Conservation (phyloP, 1,140 invertebrate genomes). For the Kradibia gibbosae region DNA sequence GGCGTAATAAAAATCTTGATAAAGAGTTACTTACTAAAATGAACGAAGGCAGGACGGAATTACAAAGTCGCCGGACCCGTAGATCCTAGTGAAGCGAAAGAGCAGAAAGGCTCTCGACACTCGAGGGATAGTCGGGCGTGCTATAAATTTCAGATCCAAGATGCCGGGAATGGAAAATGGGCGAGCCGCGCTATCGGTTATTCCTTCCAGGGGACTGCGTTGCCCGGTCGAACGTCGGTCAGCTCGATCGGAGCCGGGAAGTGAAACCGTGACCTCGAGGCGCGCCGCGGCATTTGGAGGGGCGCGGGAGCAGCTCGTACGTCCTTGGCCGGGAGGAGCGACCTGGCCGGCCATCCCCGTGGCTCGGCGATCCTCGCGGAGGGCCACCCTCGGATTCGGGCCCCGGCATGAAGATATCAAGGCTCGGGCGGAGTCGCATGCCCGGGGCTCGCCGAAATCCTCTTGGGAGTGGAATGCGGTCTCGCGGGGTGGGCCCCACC, state of each 20-base stretch:
- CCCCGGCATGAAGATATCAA: conserved; percentile 41
- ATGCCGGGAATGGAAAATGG: background rate
- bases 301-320: background rate
- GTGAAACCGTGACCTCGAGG: background rate
- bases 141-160: background rate
- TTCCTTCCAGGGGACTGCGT: background rate
- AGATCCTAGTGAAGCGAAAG: background rate
- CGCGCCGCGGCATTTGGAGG: too few species aligned
- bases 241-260: background rate
- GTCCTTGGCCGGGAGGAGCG: background rate
- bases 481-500: conserved; percentile 42
- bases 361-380: background rate
- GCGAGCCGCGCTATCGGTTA: background rate
- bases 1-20: background rate
- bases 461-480: conserved; percentile 43
- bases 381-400: conserved; percentile 7
- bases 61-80: background rate
- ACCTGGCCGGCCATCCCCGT: background rate
- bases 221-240: too few species aligned
- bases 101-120: background rate
- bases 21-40: background rate
- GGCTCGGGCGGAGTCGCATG: background rate
- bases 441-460: background rate
- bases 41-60: background rate
- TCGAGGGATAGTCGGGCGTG: too few species aligned